Conservation (phyloP, 1,140 invertebrate species). For the Glossosoma conforme region DNA sequence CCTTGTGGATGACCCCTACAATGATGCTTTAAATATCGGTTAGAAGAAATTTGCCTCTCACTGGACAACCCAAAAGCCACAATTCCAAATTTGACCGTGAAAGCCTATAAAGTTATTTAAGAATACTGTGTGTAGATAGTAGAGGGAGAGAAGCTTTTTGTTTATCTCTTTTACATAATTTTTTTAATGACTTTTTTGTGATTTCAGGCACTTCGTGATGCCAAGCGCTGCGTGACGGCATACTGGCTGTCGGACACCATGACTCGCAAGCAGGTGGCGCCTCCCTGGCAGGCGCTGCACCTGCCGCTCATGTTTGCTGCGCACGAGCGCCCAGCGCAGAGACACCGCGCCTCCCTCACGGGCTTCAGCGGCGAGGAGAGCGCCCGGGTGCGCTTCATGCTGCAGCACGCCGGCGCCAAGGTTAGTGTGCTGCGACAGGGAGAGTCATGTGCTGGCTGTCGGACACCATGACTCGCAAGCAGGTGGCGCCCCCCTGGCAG, state of each 20-base stretch:
- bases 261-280: constrained; percentile 72
- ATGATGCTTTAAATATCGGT: too few relatives aligned
- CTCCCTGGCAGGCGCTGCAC: constrained; percentile 89
- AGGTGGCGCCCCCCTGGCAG: constrained; percentile 85
- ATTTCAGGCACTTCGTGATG: constrained; percentile 65
- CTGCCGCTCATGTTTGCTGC: constrained; percentile 80
- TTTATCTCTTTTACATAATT: neutral
- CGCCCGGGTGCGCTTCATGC: constrained; percentile 68
- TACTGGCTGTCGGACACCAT: constrained; percentile 93
- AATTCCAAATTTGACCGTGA: too few relatives aligned
- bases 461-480: constrained; percentile 78
- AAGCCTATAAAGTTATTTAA: too few relatives aligned
- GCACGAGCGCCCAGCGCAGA: constrained; percentile 56
- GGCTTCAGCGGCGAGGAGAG: constrained; percentile 85
- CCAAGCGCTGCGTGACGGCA: constrained; percentile 80
- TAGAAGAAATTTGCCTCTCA: too few relatives aligned
- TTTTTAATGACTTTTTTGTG: neutral
- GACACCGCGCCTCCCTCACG: constrained; percentile 72
- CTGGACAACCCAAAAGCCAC: too few relatives aligned
- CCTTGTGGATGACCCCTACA: too few relatives aligned
- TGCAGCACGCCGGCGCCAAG: constrained; percentile 81
- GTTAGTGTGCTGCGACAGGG: too few relatives aligned
- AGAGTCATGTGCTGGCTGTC: constrained; percentile 94
- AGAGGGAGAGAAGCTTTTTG: too few relatives aligned
- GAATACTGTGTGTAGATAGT: too few relatives aligned